A percentile compares a stretch with the other conserved stretches of the same genome.
These are phyloP conservation scores for Dryobota labecula DNA, from an alignment of 2,888 invertebrate genomes.

Conservation along the genomic window DNA sequence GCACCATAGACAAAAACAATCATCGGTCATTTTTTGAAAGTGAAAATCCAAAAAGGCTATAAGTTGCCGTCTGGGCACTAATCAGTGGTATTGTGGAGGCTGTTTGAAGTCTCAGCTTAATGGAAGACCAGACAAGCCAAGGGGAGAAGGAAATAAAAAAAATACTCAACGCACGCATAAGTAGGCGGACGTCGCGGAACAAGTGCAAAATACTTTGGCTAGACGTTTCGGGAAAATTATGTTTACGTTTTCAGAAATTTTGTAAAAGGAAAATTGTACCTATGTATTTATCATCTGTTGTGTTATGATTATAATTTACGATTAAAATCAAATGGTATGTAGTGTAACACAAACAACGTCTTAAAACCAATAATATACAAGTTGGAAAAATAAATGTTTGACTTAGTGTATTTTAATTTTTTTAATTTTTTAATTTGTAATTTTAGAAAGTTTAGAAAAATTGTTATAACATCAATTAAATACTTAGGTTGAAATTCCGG, in stretches of 20 bases:
- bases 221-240: constrained; percentile 52
- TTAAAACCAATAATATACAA: no score
- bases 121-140: constrained; percentile 87
- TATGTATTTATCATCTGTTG: no score
- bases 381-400: no score
- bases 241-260: not conserved
- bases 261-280: rapidly evolving
- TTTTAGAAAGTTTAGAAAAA: no score
- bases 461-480: no score
- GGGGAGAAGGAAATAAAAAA: constrained; percentile 86
- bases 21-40: constrained; percentile 60
- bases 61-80: constrained; percentile 73
- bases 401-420: no score
- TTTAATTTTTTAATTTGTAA: no score
- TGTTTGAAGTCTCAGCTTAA: constrained; percentile 84
- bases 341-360: no score
- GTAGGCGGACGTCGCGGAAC: constrained; percentile 76
- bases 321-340: no score
- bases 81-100: constrained; percentile 82
- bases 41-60: constrained; percentile 61
- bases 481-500: no score
- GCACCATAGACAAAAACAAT: constrained; percentile 46
- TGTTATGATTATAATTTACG: no score
- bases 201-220: constrained; percentile 37
- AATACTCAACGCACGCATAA: constrained; percentile 82